Evolutionary conservation across 2,797 vertebrate species (phyloP).

Genomic region (Xyrichtys novacula): DNA sequence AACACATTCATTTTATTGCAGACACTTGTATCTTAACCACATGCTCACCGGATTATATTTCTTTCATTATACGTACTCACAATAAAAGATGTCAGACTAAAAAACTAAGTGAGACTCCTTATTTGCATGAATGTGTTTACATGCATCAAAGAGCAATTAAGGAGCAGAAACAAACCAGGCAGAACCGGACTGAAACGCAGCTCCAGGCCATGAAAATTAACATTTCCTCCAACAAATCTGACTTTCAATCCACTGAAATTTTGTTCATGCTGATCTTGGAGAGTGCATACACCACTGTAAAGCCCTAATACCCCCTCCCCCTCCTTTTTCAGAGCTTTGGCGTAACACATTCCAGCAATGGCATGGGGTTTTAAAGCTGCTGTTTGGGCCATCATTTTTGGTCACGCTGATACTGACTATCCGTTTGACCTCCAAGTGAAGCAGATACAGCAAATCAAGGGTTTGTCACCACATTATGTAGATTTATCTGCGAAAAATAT

Average conservation of each 20-base stretch:
- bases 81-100: background rate
- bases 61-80: background rate
- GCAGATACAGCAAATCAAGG: background rate
- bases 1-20: background rate
- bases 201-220: background rate
- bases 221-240: background rate
- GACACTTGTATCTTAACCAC: background rate
- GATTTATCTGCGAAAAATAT: too few species aligned
- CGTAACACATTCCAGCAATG: too few species aligned
- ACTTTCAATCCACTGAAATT: background rate
- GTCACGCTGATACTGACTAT: too few species aligned
- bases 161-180: background rate
- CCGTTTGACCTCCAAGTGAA: too few species aligned
- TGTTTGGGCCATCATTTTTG: too few species aligned
- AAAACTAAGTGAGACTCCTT: background rate
- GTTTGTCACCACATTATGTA: too few species aligned
- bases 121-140: background rate
- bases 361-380: too few species aligned
- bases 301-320: too few species aligned
- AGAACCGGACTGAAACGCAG: background rate
- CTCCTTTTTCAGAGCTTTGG: too few species aligned
- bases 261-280: too few species aligned
- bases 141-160: constrained; percentile 12
- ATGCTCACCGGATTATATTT: background rate
- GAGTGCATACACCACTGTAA: too few species aligned